Evolutionary conservation across 2,797 vertebrate species (phyloP), one percentile per base, ranked within the genome.

Genomic region (Sebastes oblongus): DNA sequence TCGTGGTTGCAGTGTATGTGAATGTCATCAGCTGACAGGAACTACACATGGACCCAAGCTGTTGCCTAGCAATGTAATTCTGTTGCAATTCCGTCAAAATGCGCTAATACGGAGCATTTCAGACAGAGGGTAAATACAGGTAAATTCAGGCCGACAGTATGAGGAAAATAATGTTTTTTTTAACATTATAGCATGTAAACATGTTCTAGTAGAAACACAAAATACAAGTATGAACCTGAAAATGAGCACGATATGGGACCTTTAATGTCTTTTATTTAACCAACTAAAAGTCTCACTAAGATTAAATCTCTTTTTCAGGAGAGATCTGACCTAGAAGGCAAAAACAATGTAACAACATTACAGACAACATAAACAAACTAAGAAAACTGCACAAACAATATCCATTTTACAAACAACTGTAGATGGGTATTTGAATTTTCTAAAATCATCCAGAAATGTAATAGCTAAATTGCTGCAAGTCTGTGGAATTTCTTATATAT

Each of bases 81-180:
- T 42, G 14, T 42, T 42, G 39, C 39, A 42, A 16, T 42, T 42
- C 39, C 14, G 14, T 42, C 14, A 16, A 16, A 42, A 42, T 42
- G 39, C 6, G 6, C 39, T 16, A 16, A 42, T 0, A 42, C 3
- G 39, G 14, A 42, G 14, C 39, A 0, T 42, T 16, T 42, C 39
- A 42, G 39, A 16, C 39, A 42, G 6, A 42, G 14, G 14, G 39
- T 42, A 42, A 42, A 42, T 42, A 42, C 39, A 42, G 39, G 39
- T 42, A 42, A 6, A 42, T 16, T 42, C 39, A 42, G 39, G 39
- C 39, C 6, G 39, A 42, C 39, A 16, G 6, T 42, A 16, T 42
- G 39, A 42, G 14, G 14, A 42, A 42, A 16, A 42, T 42, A 16
- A 6, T 6, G 13, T 3, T 6, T 42, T 42, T 42, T 42, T 42